Conservation (phyloP, 2,113 vertebrate genomes). For the Chamaetylas fuelleborni region DNA sequence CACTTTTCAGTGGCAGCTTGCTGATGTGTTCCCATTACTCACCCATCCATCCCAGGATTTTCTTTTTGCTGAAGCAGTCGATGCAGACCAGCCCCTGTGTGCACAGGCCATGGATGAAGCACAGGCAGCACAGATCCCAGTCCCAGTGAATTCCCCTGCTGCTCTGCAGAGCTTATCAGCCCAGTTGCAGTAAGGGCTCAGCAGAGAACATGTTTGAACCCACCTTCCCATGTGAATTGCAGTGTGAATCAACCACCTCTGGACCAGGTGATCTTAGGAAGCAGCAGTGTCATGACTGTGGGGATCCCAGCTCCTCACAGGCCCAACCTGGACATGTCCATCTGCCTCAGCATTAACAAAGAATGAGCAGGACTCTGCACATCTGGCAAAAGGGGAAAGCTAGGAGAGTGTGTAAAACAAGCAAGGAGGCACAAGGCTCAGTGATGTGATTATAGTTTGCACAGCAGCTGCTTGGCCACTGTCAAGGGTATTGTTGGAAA, state of each 20-base stretch:
- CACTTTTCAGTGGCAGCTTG: background rate
- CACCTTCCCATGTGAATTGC: background rate
- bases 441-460: background rate
- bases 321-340: background rate
- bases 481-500: background rate
- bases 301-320: background rate
- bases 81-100: background rate
- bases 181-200: background rate
- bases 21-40: background rate
- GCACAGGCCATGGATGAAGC: background rate
- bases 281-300: background rate
- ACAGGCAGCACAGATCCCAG: background rate
- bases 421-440: background rate
- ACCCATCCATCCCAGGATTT: background rate
- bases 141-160: accelerated
- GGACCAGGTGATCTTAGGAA: background rate
- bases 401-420: background rate
- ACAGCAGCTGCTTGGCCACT: background rate
- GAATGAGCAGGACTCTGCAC: background rate
- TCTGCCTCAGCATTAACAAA: background rate
- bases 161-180: background rate
- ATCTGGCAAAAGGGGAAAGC: background rate
- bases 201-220: background rate
- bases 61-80: accelerated
- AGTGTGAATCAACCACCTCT: background rate